Conservation (phyloP, 2,797 vertebrate species). For the Schizothorax lantsangensis region DNA sequence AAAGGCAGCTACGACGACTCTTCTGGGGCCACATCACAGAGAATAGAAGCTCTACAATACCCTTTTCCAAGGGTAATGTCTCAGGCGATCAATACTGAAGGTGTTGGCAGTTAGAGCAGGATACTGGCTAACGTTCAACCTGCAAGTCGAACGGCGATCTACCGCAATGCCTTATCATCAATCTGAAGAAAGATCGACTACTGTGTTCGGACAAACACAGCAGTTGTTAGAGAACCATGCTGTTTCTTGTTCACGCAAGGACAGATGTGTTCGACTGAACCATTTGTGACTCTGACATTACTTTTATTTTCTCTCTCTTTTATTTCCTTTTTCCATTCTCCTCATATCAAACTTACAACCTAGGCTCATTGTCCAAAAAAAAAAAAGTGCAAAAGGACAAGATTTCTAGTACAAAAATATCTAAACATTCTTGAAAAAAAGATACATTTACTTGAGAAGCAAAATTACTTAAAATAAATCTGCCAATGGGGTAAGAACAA, state of each 20-base stretch:
- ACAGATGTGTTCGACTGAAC: constrained; percentile 73
- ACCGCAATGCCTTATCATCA: constrained; percentile 45
- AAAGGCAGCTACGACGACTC: constrained; percentile 48
- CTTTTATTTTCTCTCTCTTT: constrained; percentile 40
- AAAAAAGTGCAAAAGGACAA: neutral
- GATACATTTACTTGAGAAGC: too few relatives aligned
- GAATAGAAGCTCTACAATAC: constrained; percentile 68
- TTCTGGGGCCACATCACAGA: constrained; percentile 63
- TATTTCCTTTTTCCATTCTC: constrained; percentile 66
- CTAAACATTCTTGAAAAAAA: too few relatives aligned
- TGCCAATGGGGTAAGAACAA: too few relatives aligned
- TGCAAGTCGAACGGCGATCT: constrained; percentile 24
- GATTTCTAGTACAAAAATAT: too few relatives aligned
- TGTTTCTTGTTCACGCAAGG: constrained; percentile 73
- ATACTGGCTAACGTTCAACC: constrained; percentile 51
- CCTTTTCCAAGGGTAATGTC: constrained; percentile 78
- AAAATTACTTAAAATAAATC: too few relatives aligned
- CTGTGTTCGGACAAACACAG: constrained; percentile 29
- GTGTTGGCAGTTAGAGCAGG: constrained; percentile 70
- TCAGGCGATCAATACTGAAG: constrained; percentile 75
- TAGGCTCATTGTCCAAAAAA: neutral
- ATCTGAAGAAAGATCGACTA: constrained; percentile 61
- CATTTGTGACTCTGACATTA: constrained; percentile 70
- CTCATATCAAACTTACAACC: neutral
- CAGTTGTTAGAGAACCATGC: constrained; percentile 68